Conservation (phyloP, 2,113 vertebrate genomes). For the Hydrolagus affinis region DNA sequence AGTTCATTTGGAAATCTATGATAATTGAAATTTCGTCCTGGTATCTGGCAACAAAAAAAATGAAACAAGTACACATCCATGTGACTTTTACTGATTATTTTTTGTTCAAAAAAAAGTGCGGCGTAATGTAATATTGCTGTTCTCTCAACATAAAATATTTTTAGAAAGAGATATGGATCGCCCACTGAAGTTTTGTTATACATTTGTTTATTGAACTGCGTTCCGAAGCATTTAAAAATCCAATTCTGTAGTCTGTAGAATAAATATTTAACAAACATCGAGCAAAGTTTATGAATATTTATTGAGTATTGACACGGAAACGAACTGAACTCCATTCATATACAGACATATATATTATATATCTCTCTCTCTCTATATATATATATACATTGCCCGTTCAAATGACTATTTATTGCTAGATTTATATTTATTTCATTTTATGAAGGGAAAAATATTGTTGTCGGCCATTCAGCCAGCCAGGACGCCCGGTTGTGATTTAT, state of each 20-base stretch:
- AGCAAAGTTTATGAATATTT: slow-evolving; percentile 52
- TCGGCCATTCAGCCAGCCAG: no score
- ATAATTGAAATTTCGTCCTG: neutral
- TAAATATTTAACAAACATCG: slow-evolving; percentile 68
- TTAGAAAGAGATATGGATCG: no score
- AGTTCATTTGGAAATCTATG: neutral
- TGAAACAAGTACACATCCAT: neutral
- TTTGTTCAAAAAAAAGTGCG: no score
- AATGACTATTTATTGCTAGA: neutral
- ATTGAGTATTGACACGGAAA: slow-evolving; percentile 46
- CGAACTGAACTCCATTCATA: neutral
- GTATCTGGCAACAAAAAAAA: neutral
- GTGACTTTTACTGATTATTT: no score
- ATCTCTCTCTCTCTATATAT: no score
- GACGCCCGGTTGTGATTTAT: no score
- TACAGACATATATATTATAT: neutral
- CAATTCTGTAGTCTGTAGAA: slow-evolving; percentile 52
- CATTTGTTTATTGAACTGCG: neutral
- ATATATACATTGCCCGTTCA: neutral
- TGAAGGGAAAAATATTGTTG: neutral
- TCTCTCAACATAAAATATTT: neutral
- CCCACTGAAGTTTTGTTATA: neutral
- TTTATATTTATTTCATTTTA: neutral
- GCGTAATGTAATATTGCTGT: neutral
- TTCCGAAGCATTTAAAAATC: slow-evolving; percentile 54